These are phyloP conservation scores for Myotis planiceps DNA, from an alignment of 2,797 vertebrate species.

Conservation along the genomic window DNA sequence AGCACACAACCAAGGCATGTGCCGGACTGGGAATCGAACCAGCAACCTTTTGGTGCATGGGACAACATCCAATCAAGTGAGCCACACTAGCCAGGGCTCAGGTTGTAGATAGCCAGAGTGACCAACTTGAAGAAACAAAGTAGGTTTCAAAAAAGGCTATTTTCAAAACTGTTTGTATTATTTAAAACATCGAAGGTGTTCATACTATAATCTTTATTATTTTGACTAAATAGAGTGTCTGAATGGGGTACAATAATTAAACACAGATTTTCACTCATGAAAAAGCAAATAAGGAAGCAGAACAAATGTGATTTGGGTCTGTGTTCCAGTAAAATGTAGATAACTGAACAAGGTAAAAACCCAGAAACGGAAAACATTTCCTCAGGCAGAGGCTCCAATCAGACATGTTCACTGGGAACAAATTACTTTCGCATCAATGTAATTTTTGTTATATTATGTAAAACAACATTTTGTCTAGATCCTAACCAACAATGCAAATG, in stretches of 20 bases:
- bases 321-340: background rate
- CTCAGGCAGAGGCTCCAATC: background rate
- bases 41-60: background rate
- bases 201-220: background rate
- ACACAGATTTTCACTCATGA: conserved; percentile 2
- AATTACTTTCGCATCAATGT: conserved; percentile 8
- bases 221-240: conserved; percentile 23
- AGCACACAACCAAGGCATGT: background rate
- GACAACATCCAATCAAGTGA: background rate
- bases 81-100: background rate
- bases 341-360: background rate
- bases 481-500: background rate
- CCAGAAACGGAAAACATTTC: background rate
- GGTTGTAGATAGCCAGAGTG: background rate
- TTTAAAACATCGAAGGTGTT: background rate
- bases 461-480: background rate
- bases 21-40: background rate
- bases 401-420: background rate
- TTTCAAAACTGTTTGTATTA: conserved; percentile 25
- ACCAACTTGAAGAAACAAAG: conserved; percentile 3
- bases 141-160: background rate
- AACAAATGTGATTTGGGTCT: background rate
- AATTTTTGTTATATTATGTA: background rate
- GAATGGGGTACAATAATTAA: background rate
- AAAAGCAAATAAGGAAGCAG: background rate